Evolutionary conservation across 1,140 invertebrate genomes (phyloP).

Genomic region (Diprion similis): DNA sequence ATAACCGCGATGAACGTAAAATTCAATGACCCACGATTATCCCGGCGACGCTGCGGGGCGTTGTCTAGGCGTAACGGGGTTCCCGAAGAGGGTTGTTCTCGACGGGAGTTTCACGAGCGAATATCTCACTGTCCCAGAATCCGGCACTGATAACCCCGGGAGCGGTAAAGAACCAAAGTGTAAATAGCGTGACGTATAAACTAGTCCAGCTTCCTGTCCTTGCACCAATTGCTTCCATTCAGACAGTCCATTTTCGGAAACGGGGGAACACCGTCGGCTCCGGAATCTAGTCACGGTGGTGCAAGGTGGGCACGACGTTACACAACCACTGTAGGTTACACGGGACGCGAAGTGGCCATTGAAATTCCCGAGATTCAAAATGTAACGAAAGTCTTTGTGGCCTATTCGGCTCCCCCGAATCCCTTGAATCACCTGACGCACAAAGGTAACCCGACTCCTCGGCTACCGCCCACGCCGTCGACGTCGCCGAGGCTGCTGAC

Average conservation of each 20-base stretch:
- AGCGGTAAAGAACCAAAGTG: background rate
- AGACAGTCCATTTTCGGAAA: background rate
- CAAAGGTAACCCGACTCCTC: slow-evolving; percentile 39
- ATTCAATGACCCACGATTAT: slow-evolving; percentile 1
- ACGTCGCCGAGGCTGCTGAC: background rate
- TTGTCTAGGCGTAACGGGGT: no score
- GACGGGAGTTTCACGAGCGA: no score
- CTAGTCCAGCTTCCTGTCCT: background rate
- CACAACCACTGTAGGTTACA: no score
- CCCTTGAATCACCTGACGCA: slow-evolving; percentile 40
- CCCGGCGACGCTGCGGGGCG: background rate
- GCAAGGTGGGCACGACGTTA: no score
- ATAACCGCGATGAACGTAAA: background rate
- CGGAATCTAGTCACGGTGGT: background rate
- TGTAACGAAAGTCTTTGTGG: slow-evolving; percentile 11
- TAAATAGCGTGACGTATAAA: background rate
- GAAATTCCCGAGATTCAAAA: slow-evolving; percentile 13
- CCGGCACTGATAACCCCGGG: background rate
- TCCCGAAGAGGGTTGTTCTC: no score
- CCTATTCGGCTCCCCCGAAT: background rate
- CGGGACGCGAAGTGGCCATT: background rate
- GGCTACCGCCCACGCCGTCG: slow-evolving; percentile 37
- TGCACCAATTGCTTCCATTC: background rate
- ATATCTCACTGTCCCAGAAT: background rate
- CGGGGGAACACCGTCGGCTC: background rate